phyloP scores from a whole-genome alignment of 2,113 vertebrate species.

The Heterotis niloticus region DNA sequence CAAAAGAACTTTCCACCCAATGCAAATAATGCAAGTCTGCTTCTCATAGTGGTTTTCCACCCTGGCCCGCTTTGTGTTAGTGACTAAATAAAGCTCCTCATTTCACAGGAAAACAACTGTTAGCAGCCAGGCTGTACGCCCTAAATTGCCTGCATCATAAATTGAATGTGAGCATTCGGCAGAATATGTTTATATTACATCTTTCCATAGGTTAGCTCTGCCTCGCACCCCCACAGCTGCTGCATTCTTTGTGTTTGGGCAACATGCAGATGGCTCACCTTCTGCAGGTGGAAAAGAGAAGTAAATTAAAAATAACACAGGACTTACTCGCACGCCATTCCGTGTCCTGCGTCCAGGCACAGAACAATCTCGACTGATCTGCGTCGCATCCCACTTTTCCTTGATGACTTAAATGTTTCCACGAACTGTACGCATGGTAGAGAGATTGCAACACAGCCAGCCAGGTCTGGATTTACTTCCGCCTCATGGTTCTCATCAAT shows the following conservation, averaged over 20 bases:
- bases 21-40: background rate
- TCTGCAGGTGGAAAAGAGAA: conserved; percentile 38
- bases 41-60: conserved; percentile 32
- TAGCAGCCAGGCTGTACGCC: background rate
- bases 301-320: background rate
- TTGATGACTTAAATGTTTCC: background rate
- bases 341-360: background rate
- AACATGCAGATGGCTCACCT: conserved; percentile 35
- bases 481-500: conserved; percentile 51
- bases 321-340: background rate
- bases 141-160: conserved; percentile 38
- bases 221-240: conserved; percentile 54
- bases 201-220: conserved; percentile 61
- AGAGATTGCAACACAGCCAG: conserved; percentile 30
- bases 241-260: conserved; percentile 38
- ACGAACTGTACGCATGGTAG: background rate
- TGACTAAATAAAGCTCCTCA: background rate
- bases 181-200: conserved; percentile 32
- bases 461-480: conserved; percentile 47
- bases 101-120: background rate
- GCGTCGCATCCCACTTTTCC: background rate
- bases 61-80: background rate
- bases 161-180: conserved; percentile 29
- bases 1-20: background rate
- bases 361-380: background rate